These are phyloP conservation scores for Phataginus tetradactyla DNA, from an alignment of 2,797 vertebrate genomes.

Conservation along the genomic window DNA sequence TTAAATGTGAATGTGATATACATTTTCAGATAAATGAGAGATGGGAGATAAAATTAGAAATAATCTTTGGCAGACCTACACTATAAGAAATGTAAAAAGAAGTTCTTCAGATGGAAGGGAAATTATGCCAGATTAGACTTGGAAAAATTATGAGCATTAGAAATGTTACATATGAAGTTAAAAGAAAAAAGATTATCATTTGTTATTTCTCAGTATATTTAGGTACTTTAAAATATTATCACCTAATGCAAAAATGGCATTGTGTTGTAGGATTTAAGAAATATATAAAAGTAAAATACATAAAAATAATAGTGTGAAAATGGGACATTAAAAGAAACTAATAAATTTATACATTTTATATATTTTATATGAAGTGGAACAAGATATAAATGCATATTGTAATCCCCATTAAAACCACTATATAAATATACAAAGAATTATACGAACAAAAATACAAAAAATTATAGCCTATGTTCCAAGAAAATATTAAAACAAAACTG, in stretches of 20 bases:
- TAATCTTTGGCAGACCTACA: neutral
- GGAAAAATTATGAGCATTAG: neutral
- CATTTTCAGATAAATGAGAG: neutral
- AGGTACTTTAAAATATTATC: neutral
- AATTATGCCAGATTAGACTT: neutral
- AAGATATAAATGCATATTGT: neutral
- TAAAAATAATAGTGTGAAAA: neutral
- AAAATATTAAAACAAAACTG: neutral
- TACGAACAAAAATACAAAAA: neutral
- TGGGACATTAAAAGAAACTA: neutral
- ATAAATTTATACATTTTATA: neutral
- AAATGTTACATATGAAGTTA: neutral
- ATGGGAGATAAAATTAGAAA: neutral
- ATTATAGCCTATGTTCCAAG: neutral
- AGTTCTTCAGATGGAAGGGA: neutral
- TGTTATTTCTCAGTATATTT: neutral
- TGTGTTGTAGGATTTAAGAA: neutral
- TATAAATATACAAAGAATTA: neutral
- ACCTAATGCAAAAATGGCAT: neutral
- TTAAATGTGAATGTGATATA: neutral
- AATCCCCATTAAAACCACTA: neutral
- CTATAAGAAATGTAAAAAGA: neutral
- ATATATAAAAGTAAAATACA: neutral
- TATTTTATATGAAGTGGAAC: neutral
- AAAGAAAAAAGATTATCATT: neutral